Percentiles rank a stretch among this genome's conserved stretches.
These are phyloP conservation scores for Megalops atlanticus DNA, from an alignment of 2,113 vertebrate genomes.

Conservation along the genomic window DNA sequence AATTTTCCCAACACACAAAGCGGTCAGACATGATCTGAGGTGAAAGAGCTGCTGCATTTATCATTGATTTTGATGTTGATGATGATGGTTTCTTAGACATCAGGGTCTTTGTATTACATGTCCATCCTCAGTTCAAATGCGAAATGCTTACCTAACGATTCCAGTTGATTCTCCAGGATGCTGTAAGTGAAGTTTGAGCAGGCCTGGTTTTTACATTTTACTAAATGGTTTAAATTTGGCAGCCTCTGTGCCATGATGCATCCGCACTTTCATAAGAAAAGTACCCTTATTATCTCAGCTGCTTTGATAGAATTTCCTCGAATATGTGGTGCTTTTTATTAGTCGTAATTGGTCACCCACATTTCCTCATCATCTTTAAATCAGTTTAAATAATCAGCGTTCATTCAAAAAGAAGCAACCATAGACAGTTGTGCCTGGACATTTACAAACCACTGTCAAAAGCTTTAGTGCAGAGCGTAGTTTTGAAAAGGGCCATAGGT, in stretches of 20 bases:
- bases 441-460: no score
- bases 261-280: no score
- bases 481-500: no score
- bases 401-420: neutral
- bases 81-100: neutral
- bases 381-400: neutral
- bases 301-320: neutral
- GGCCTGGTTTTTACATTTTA: no score
- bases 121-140: neutral
- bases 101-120: neutral
- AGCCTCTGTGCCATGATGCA: no score
- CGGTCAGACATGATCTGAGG: neutral
- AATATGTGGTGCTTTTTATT: constrained; percentile 10
- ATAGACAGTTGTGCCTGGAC: no score
- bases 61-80: constrained; percentile 3
- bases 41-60: constrained; percentile 1
- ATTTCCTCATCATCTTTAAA: constrained; percentile 10
- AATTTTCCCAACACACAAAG: constrained; percentile 8
- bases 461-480: no score
- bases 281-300: no score
- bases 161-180: no score
- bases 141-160: neutral
- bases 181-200: neutral
- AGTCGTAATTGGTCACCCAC: neutral
- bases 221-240: neutral